phyloP scores from a whole-genome alignment of 2,797 vertebrate species.

The Poeciliopsis presidionis region DNA sequence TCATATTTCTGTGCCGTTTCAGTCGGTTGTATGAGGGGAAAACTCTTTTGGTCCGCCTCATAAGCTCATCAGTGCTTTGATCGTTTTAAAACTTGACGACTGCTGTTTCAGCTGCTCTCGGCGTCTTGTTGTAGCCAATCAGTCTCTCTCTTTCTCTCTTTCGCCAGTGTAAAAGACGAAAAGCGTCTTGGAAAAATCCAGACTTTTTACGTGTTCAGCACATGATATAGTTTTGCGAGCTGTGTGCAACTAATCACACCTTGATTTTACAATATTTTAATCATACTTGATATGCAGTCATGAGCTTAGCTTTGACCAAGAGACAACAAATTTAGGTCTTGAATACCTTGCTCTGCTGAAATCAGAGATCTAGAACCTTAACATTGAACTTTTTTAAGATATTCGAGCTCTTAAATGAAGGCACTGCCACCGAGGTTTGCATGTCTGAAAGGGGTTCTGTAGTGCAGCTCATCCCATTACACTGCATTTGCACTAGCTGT shows the following conservation, averaged over 20 bases:
- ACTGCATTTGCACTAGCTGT: constrained; percentile 1
- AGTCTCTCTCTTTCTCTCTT: not conserved
- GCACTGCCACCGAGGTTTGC: not conserved
- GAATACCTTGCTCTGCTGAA: not conserved
- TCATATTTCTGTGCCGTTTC: not conserved
- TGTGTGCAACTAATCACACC: not conserved
- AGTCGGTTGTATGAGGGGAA: not conserved
- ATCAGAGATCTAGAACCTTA: not conserved
- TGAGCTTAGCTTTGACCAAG: not conserved
- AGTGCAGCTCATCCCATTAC: constrained; percentile 30
- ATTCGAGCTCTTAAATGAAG: not conserved
- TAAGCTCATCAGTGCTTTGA: not conserved
- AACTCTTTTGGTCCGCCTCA: not conserved
- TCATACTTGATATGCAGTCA: not conserved
- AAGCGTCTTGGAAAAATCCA: not conserved
- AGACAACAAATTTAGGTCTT: not conserved
- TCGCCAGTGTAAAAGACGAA: not conserved
- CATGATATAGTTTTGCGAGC: not conserved
- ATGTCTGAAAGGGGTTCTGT: constrained; percentile 57
- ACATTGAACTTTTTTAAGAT: not conserved
- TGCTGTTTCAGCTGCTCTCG: not conserved
- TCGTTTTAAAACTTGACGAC: not conserved
- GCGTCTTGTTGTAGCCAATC: too few species aligned
- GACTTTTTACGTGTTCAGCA: not conserved
- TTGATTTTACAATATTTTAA: not conserved